phyloP scores from a whole-genome alignment of 2,113 vertebrate genomes.

The Alethe castanea region DNA sequence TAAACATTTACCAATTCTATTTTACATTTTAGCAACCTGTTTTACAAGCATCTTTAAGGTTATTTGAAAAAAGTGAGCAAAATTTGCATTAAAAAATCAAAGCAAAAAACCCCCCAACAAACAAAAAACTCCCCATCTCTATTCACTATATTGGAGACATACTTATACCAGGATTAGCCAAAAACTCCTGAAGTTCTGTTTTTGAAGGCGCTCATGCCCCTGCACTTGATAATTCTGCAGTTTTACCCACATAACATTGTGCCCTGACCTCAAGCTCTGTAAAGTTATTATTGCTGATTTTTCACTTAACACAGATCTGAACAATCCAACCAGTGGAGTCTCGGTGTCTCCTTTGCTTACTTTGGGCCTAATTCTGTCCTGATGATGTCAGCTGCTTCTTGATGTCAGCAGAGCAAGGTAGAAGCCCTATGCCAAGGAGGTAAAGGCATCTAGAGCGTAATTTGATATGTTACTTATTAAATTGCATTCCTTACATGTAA shows the following conservation, averaged over 20 bases:
- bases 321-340: neutral
- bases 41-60: neutral
- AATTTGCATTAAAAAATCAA: neutral
- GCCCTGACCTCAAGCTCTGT: neutral
- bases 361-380: neutral
- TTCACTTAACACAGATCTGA: neutral
- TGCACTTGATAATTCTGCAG: neutral
- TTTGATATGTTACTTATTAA: neutral
- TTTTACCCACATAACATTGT: neutral
- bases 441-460: neutral
- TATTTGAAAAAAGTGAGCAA: neutral
- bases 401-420: neutral
- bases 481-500: neutral
- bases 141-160: neutral
- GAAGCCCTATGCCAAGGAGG: neutral
- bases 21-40: neutral
- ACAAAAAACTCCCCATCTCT: too few species aligned
- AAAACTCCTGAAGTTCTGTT: neutral
- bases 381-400: neutral
- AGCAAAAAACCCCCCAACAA: neutral
- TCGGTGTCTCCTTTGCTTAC: neutral
- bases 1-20: constrained; percentile 15
- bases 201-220: neutral
- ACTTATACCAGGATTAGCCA: neutral
- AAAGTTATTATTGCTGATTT: neutral